phyloP scores from a whole-genome alignment of 2,113 vertebrate species.

The Corvus moneduloides region DNA sequence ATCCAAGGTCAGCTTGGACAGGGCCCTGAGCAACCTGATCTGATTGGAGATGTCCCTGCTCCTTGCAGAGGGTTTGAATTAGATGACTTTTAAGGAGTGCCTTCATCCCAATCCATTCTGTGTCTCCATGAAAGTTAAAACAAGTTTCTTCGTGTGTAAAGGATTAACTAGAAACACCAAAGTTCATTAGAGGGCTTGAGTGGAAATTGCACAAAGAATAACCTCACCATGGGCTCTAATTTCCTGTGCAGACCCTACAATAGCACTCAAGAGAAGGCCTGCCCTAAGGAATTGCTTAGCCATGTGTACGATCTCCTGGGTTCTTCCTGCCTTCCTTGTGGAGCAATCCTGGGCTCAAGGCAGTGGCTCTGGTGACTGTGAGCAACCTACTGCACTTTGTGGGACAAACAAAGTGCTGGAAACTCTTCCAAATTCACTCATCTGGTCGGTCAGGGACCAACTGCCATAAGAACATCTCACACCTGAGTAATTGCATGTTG shows the following conservation, averaged over 20 bases:
- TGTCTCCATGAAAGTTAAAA: neutral
- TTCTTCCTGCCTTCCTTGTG: neutral
- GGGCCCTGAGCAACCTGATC: neutral
- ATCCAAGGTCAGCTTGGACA: neutral
- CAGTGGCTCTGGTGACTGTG: neutral
- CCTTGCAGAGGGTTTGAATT: neutral
- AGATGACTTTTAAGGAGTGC: neutral
- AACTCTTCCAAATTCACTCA: neutral
- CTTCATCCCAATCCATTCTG: neutral
- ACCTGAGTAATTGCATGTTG: rapidly evolving
- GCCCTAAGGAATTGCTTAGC: neutral
- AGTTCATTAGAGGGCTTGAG: neutral
- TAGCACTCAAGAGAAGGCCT: neutral
- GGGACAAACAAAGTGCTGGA: neutral
- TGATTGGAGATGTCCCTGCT: neutral
- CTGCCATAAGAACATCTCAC: rapidly evolving
- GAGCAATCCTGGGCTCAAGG: neutral
- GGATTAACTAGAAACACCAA: neutral
- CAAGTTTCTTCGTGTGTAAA: neutral
- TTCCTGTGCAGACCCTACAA: neutral
- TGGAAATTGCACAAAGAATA: neutral
- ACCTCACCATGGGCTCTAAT: neutral
- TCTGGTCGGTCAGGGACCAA: neutral
- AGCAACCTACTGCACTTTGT: neutral
- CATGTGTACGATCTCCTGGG: rapidly evolving